These are phyloP conservation scores for Ispidina picta DNA, from an alignment of 2,797 vertebrate genomes.

Conservation along the genomic window DNA sequence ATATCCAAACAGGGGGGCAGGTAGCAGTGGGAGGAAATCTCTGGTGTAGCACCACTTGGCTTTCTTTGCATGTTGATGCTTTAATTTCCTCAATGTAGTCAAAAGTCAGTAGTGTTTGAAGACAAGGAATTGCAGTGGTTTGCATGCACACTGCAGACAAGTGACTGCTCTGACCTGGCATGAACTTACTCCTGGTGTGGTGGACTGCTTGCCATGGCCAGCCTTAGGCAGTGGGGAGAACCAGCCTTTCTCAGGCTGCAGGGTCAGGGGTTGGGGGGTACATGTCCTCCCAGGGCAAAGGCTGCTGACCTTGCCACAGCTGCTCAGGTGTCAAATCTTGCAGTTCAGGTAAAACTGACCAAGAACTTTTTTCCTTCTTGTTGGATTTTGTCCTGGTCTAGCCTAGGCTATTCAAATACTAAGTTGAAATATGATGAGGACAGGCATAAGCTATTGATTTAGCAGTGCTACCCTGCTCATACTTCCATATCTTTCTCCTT, in stretches of 20 bases:
- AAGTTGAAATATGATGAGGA: background rate
- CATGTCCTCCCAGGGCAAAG: background rate
- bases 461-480: background rate
- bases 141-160: background rate
- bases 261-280: background rate
- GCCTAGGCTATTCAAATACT: conserved; percentile 55
- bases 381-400: conserved; percentile 19
- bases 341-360: background rate
- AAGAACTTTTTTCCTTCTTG: background rate
- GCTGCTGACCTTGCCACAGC: background rate
- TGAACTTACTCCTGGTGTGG: background rate
- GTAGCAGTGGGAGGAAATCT: background rate
- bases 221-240: background rate
- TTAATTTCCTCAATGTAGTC: background rate
- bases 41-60: background rate
- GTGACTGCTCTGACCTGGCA: background rate
- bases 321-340: background rate
- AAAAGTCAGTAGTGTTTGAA: background rate
- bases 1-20: background rate
- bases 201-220: background rate
- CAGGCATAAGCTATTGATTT: conserved; percentile 33
- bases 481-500: conserved; percentile 12
- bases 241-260: background rate
- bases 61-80: background rate
- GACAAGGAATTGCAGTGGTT: background rate